Conservation (phyloP, 2,888 invertebrate species). For the Apamea epomidion region DNA sequence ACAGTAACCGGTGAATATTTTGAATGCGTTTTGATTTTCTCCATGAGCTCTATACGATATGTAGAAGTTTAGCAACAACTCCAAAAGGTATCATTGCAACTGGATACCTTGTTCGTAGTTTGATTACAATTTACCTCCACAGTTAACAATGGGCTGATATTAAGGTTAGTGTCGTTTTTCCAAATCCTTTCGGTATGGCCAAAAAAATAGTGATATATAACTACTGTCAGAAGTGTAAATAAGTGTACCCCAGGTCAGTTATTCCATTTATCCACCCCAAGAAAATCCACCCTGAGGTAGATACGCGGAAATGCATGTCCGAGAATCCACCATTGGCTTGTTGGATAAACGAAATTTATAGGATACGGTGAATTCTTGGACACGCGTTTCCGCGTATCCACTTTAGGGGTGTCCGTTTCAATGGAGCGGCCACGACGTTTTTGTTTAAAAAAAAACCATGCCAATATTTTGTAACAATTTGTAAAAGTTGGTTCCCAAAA, state of each 20-base stretch:
- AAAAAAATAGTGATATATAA: neutral
- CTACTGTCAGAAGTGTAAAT: neutral
- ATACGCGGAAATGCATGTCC: too few relatives aligned
- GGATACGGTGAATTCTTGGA: too few relatives aligned
- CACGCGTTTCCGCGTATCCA: too few relatives aligned
- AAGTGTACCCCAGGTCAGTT: neutral
- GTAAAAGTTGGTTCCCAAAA: too few relatives aligned
- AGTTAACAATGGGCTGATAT: neutral
- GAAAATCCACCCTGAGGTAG: too few relatives aligned
- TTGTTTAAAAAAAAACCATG: too few relatives aligned
- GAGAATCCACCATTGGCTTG: too few relatives aligned
- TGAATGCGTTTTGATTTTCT: slow-evolving; percentile 2
- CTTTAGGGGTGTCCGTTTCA: too few relatives aligned
- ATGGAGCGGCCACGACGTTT: too few relatives aligned
- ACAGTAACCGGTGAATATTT: slow-evolving; percentile 2
- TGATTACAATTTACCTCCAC: slow-evolving; percentile 17
- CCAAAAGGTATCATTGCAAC: neutral
- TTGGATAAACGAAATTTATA: too few relatives aligned
- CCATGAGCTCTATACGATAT: neutral
- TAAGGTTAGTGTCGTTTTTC: neutral
- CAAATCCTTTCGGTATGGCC: neutral
- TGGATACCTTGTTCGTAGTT: slow-evolving; percentile 5
- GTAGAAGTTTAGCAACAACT: neutral
- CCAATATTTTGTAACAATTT: too few relatives aligned
- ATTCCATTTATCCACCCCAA: too few relatives aligned